Conservation (phyloP, 2,797 vertebrate species). For the Malurus splendens region DNA sequence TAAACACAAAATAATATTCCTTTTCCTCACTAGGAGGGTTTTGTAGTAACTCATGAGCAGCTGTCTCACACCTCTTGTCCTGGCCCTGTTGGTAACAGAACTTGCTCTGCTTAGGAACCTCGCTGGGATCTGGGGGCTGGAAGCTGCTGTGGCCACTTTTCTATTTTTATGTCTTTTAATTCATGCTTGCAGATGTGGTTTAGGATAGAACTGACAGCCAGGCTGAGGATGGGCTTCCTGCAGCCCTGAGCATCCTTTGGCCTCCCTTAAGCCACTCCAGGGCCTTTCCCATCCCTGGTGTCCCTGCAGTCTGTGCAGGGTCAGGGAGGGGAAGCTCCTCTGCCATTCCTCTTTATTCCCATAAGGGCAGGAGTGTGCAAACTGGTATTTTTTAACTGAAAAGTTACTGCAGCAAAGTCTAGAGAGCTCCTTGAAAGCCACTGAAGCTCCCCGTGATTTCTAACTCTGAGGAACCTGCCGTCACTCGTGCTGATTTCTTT, state of each 20-base stretch:
- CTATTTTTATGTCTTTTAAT: conserved; percentile 18
- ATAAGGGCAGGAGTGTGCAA: background rate
- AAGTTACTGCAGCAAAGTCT: background rate
- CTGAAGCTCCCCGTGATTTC: background rate
- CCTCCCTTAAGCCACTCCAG: background rate
- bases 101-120: background rate
- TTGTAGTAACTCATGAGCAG: background rate
- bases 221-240: background rate
- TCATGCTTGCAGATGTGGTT: background rate
- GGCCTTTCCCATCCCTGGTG: background rate
- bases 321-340: background rate
- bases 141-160: background rate
- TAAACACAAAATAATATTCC: background rate
- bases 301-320: background rate
- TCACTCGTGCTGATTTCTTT: fast-evolving
- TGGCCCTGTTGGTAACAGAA: background rate
- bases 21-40: background rate
- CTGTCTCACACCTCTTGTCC: background rate
- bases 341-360: background rate
- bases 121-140: background rate
- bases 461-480: fast-evolving
- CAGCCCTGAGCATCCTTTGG: background rate
- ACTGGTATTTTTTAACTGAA: background rate
- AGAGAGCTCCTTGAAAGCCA: background rate
- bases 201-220: conserved; percentile 2